Percentiles rank a stretch among this genome's conserved stretches.
These are phyloP conservation scores for Mechanitis messenoides DNA, from an alignment of 2,888 invertebrate genomes.

Conservation along the genomic window DNA sequence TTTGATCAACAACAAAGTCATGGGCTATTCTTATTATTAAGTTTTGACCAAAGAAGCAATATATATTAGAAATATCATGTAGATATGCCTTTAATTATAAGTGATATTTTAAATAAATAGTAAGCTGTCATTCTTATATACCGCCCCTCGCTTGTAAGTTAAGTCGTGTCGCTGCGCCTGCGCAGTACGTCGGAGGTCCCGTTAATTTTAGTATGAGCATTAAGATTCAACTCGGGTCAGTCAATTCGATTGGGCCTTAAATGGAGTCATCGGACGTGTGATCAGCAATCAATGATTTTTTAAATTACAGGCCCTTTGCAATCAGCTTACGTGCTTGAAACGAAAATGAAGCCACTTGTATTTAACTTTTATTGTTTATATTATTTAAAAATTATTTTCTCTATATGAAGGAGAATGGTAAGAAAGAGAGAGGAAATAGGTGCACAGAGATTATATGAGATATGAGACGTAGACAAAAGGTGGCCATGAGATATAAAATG, in stretches of 20 bases:
- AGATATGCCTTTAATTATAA: too few species aligned
- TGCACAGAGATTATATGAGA: too few species aligned
- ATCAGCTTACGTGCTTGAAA: conserved; percentile 7
- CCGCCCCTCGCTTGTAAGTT: conserved; percentile 27
- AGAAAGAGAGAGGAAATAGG: too few species aligned
- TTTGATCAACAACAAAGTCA: too few species aligned
- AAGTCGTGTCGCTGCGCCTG: conserved; percentile 33
- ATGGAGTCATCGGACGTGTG: conserved; percentile 37
- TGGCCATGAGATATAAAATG: too few species aligned
- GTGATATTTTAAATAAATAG: background rate
- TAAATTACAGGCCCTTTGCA: background rate
- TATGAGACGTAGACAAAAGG: too few species aligned
- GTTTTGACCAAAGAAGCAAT: too few species aligned
- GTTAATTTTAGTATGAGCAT: conserved; percentile 56
- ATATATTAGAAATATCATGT: too few species aligned
- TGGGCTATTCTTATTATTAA: too few species aligned
- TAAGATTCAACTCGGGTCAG: conserved; percentile 49
- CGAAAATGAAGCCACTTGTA: background rate
- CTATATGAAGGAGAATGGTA: too few species aligned
- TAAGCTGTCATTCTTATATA: background rate
- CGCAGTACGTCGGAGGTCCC: conserved; percentile 46
- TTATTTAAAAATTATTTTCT: too few species aligned
- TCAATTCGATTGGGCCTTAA: conserved; percentile 50
- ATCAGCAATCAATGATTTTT: background rate
- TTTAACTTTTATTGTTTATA: background rate